Conservation (phyloP, 2,113 vertebrate genomes). For the Pteronura brasiliensis region DNA sequence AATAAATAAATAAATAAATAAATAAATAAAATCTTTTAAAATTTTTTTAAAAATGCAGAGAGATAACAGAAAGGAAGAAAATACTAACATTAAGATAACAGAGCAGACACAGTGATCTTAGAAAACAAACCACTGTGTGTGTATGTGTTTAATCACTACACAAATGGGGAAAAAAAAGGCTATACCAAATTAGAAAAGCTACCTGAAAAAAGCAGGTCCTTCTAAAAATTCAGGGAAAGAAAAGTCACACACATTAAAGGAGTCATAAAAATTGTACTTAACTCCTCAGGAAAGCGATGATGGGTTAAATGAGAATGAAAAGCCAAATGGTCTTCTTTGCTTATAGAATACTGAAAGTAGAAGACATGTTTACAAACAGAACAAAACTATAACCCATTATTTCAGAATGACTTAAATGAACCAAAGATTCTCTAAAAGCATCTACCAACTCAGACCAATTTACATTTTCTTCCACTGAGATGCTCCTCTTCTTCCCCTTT, state of each 20-base stretch:
- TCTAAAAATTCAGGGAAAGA: not conserved
- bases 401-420: not conserved
- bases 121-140: not conserved
- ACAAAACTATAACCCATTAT: not conserved
- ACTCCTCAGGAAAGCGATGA: not conserved
- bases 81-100: rapidly evolving
- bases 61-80: not conserved
- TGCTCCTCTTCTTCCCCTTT: not conserved
- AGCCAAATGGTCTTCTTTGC: not conserved
- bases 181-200: not conserved
- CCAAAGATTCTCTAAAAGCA: not conserved
- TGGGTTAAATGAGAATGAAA: not conserved
- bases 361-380: not conserved
- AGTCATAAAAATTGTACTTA: not conserved
- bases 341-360: not conserved
- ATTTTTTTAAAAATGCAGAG: not conserved
- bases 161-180: not conserved
- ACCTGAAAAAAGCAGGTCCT: not conserved
- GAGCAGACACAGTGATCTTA: not conserved
- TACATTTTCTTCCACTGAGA: too few relatives aligned
- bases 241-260: not conserved
- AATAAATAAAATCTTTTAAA: not conserved
- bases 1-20: not conserved
- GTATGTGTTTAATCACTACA: not conserved
- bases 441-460: not conserved